A percentile compares a stretch with the other conserved stretches of the same genome.
These are phyloP conservation scores for Amorpha juglandis DNA, from an alignment of 2,888 invertebrate species.

Conservation along the genomic window DNA sequence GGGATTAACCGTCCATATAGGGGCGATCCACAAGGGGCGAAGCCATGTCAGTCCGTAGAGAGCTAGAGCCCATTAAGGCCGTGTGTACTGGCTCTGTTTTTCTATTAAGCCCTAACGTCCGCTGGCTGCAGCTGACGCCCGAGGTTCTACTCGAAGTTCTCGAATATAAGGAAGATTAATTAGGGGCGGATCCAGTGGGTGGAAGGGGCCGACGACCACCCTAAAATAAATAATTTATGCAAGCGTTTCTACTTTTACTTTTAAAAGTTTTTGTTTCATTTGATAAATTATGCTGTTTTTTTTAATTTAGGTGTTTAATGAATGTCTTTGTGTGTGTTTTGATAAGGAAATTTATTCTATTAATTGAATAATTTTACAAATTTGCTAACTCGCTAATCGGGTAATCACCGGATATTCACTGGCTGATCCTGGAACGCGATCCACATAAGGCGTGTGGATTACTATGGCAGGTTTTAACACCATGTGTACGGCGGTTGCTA, in stretches of 20 bases:
- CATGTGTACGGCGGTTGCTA: no score
- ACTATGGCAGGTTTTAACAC: no score
- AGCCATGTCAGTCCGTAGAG: conserved; percentile 5
- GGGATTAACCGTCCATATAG: conserved; percentile 13
- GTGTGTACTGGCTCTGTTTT: conserved; percentile 48
- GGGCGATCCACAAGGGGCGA: background rate
- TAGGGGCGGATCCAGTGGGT: background rate
- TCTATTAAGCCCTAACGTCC: conserved; percentile 55
- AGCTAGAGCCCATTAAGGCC: conserved; percentile 40
- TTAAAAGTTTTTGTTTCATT: background rate
- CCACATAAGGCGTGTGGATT: no score
- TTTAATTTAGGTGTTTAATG: background rate
- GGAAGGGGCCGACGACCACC: background rate
- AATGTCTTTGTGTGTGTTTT: no score
- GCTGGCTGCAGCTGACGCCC: conserved; percentile 51
- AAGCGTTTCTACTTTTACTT: background rate
- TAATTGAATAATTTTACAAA: no score
- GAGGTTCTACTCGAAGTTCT: conserved; percentile 7
- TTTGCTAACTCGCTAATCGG: no score
- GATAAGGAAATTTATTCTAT: no score
- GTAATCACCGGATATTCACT: no score
- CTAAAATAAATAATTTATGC: background rate
- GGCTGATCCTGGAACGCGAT: no score
- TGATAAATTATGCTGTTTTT: background rate
- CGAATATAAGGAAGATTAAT: background rate